Evolutionary conservation across 2,113 vertebrate genomes (phyloP).

Genomic region (Mus musculus): DNA sequence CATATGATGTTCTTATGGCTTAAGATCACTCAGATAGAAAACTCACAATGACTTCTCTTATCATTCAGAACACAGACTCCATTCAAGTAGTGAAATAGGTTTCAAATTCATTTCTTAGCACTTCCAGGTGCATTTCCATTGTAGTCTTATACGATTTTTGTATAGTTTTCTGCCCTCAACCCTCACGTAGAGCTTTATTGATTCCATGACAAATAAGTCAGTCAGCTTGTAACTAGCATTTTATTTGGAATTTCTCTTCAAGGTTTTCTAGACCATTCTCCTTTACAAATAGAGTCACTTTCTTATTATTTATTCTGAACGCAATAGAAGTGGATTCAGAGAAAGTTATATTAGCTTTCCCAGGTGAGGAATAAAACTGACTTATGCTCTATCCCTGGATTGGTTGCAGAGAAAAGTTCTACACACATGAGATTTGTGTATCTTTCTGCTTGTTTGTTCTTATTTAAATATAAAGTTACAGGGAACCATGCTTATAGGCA

Average conservation of each 20-base stretch:
- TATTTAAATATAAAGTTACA: slow-evolving; percentile 25
- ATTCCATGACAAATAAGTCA: slow-evolving; percentile 68
- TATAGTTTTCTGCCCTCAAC: slow-evolving; percentile 67
- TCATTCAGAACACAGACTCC: slow-evolving; percentile 66
- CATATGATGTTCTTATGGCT: slow-evolving; percentile 50
- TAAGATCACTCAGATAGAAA: slow-evolving; percentile 77
- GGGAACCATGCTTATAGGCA: neutral
- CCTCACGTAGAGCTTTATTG: slow-evolving; percentile 74
- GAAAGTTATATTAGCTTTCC: slow-evolving; percentile 70
- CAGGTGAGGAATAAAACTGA: slow-evolving; percentile 76
- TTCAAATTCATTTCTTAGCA: slow-evolving; percentile 73
- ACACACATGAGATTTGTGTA: neutral
- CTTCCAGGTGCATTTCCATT: slow-evolving; percentile 65
- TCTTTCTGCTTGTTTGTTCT: neutral
- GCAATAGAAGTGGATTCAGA: slow-evolving; percentile 68
- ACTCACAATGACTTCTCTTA: slow-evolving; percentile 75
- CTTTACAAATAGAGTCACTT: slow-evolving; percentile 77
- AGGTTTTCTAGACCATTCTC: slow-evolving; percentile 72
- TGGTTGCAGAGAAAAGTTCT: slow-evolving; percentile 47
- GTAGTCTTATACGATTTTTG: slow-evolving; percentile 62
- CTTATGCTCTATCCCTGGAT: slow-evolving; percentile 41
- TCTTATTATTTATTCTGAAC: slow-evolving; percentile 77
- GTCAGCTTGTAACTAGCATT: slow-evolving; percentile 70
- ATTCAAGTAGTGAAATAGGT: slow-evolving; percentile 63
- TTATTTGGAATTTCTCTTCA: slow-evolving; percentile 73